Conservation (phyloP, 2,888 invertebrate species). For the Chromoteleia sp. region DNA sequence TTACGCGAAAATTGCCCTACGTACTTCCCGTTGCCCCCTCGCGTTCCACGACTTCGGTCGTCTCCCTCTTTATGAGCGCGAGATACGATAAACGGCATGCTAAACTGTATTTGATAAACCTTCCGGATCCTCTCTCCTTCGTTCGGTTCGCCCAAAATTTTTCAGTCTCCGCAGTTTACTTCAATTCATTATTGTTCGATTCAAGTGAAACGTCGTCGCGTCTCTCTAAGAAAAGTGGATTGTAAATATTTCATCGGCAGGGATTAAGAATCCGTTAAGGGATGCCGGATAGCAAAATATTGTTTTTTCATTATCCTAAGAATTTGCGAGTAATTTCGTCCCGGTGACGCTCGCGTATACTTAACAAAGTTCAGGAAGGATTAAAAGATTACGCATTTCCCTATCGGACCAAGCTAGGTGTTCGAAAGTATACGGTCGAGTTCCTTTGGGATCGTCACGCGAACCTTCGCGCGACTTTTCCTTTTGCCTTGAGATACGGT, state of each 20-base stretch:
- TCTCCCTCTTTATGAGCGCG: constrained; percentile 76
- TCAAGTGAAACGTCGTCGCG: constrained; percentile 25
- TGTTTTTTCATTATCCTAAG: constrained; percentile 57
- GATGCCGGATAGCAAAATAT: constrained; percentile 42
- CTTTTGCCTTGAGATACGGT: constrained; percentile 43
- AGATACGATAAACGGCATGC: constrained; percentile 81
- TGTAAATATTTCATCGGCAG: constrained; percentile 55
- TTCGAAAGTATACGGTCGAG: constrained; percentile 64
- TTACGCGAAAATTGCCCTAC: constrained; percentile 84
- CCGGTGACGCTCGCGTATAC: constrained; percentile 3
- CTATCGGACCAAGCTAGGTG: constrained; percentile 73
- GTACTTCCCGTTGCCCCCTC: constrained; percentile 70
- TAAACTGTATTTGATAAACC: constrained; percentile 80
- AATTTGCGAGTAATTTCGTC: constrained; percentile 24
- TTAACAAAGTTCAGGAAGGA: constrained; percentile 73
- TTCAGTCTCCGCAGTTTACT: constrained; percentile 46
- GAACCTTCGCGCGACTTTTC: constrained; percentile 79
- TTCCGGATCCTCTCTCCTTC: constrained; percentile 58
- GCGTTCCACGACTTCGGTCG: constrained; percentile 74
- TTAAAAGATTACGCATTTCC: constrained; percentile 79
- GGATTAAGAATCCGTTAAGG: constrained; percentile 29
- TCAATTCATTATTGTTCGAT: constrained; percentile 63
- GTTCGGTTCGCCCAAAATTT: constrained; percentile 44
- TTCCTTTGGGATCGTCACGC: constrained; percentile 76
- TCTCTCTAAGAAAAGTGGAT: constrained; percentile 42